Percentiles rank a stretch among this genome's conserved stretches.
phyloP scores from a whole-genome alignment of 2,113 vertebrate genomes.

The Seriola quinqueradiata region DNA sequence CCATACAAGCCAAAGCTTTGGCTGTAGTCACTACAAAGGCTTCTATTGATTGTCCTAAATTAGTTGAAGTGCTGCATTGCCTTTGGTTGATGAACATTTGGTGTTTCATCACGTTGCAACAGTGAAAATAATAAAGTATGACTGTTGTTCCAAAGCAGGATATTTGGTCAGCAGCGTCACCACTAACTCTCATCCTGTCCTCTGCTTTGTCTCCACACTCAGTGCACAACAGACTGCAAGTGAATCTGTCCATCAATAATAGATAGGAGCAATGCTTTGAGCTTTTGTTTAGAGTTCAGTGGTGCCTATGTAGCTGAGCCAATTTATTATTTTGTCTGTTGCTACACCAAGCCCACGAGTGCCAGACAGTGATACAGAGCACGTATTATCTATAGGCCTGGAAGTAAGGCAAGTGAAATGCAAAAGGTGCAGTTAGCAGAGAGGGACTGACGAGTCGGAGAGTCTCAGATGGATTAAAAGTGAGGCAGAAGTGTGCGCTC shows the following conservation, averaged over 20 bases:
- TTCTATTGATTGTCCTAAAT: not conserved
- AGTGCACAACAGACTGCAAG: conserved; percentile 51
- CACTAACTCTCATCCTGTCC: conserved; percentile 25
- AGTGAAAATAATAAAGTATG: conserved; percentile 7
- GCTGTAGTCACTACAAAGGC: not conserved
- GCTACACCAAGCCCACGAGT: conserved; percentile 29
- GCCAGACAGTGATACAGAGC: conserved; percentile 33
- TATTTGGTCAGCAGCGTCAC: conserved; percentile 31
- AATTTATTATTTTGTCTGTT: conserved; percentile 53
- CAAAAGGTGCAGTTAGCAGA: conserved; percentile 42
- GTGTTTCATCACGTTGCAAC: not conserved
- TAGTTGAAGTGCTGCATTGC: not conserved
- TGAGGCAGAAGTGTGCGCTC: conserved; percentile 36
- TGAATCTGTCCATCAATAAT: conserved; percentile 69
- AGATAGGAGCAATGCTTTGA: conserved; percentile 61
- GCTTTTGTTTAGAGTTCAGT: conserved; percentile 65
- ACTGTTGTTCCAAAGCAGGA: conserved; percentile 7
- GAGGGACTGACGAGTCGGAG: conserved; percentile 40
- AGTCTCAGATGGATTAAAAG: conserved; percentile 47
- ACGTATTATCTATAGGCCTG: conserved; percentile 31
- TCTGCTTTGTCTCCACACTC: conserved; percentile 40
- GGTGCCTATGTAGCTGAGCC: conserved; percentile 49
- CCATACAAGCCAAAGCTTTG: not conserved
- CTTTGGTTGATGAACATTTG: not conserved
- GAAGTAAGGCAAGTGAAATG: conserved; percentile 55